Base-by-base conservation (phyloP, 2,113 vertebrate genomes). In the Myiopsitta monachus region DNA sequence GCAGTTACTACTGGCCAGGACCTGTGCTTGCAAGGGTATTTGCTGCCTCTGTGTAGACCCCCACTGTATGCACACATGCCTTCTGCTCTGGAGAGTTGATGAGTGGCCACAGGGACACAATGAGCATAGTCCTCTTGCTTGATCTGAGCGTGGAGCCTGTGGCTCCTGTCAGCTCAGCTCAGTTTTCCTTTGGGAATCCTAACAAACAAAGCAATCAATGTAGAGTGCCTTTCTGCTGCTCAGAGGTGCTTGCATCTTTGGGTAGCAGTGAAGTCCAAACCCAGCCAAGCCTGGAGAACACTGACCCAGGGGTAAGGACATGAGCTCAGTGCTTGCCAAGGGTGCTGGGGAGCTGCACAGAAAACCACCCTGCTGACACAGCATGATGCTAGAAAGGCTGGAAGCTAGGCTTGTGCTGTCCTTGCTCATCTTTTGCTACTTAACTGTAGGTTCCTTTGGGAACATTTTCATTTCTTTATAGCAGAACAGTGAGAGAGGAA, bases 261-360 rank as follows among this genome's bases (percentile, higher is more conserved):
- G 41, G 54, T 82, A 63, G 62, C 43, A 26, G 23, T 19, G 27
- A 78, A 38, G 47, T 52, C 52, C 70, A 30, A 79, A 46, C 12
- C 23, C 38, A 82, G n/a, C 15, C 59, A 83, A 55, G n/a, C 44
- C 38, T 72, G n/a, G 46, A 82, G 52, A 44, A 43, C 27, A 4
- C 5, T 36, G 44, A 15, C 38, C 51, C 3, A 0, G 18, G 2
- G 38, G 19, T n/a, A 68, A 70, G 22, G 46, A 41, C 1, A 1
- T 33, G 38, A 79, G 26, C 39, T 72, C 43, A 44, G 54, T 52
- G 54, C 80, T 90, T 82, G 26, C 51, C 19, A 3, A 11, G 9
- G 10, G 11, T 39, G 44, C 57, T 38, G 26, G 33, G 46, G 26
- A 46, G 11, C 30, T 72, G 33, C 51, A 41, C 30, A 73, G 70